Evolutionary conservation across 2,113 vertebrate species (phyloP).

Genomic region (Thunnus maccoyii): DNA sequence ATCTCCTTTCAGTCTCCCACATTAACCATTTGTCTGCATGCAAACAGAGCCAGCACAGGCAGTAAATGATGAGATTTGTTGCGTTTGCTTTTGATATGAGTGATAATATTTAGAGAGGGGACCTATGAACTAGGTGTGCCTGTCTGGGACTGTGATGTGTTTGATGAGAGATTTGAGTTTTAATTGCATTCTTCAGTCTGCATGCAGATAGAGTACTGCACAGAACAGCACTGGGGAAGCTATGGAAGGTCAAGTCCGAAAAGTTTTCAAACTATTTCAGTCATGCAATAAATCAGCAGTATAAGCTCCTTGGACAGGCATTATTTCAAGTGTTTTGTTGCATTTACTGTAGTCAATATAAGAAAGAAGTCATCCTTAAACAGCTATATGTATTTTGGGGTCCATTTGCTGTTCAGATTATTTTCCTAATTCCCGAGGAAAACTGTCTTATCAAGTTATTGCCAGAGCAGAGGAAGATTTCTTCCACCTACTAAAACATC

Average conservation of each 20-base stretch:
- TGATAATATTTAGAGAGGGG: conserved; percentile 83
- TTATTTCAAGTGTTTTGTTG: conserved; percentile 1
- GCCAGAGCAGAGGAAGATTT: not conserved
- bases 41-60: conserved; percentile 64
- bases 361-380: conserved; percentile 5
- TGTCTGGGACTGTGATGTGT: conserved; percentile 71
- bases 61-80: conserved; percentile 74
- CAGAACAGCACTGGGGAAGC: conserved; percentile 14
- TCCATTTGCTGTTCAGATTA: not conserved
- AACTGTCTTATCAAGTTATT: not conserved
- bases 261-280: conserved; percentile 36
- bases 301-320: not conserved
- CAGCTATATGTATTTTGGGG: not conserved
- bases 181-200: conserved; percentile 81
- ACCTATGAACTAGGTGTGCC: conserved; percentile 66
- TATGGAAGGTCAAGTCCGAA: conserved; percentile 26
- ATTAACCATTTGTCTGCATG: conserved; percentile 38
- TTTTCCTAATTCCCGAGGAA: conserved; percentile 1
- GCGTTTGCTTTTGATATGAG: conserved; percentile 86
- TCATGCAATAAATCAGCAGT: not conserved
- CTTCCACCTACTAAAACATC: not conserved
- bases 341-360: not conserved
- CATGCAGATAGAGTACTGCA: conserved; percentile 69
- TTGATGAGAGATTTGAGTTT: conserved; percentile 83
- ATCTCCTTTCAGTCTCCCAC: conserved; percentile 34